Evolutionary conservation across 1,140 invertebrate genomes (phyloP).

Genomic region (Oryctes rhinoceros): DNA sequence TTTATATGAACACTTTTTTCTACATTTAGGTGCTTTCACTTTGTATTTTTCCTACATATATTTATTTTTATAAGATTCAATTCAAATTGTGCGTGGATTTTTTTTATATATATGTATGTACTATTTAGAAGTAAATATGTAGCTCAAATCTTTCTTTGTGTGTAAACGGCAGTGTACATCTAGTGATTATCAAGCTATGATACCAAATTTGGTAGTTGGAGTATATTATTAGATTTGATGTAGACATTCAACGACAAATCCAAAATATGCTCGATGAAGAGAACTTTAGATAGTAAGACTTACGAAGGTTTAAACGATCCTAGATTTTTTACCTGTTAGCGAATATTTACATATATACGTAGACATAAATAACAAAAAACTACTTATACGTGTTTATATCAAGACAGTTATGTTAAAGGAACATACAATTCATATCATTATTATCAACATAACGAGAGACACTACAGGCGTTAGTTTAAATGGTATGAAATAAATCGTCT

Average conservation of each 20-base stretch:
- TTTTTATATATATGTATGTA: slow-evolving; percentile 1
- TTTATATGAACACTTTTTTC: slow-evolving; percentile 20
- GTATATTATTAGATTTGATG: slow-evolving; percentile 39
- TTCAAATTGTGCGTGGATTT: slow-evolving; percentile 22
- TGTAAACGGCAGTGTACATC: slow-evolving; percentile 40
- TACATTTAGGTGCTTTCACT: slow-evolving; percentile 21
- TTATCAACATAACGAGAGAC: not conserved
- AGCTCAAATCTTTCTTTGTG: slow-evolving; percentile 20
- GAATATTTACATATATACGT: slow-evolving; percentile 15
- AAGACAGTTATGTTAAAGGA: not conserved
- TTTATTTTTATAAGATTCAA: slow-evolving; percentile 32
- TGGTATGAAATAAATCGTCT: not conserved
- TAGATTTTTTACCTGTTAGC: slow-evolving; percentile 39
- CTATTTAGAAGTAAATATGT: slow-evolving; percentile 21
- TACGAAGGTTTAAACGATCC: slow-evolving; percentile 27
- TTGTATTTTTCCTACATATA: slow-evolving; percentile 22
- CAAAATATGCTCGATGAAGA: slow-evolving; percentile 31
- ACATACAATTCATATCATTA: slow-evolving; percentile 1
- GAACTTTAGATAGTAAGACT: not conserved
- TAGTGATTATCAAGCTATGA: slow-evolving; percentile 38
- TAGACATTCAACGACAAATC: slow-evolving; percentile 35
- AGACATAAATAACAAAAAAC: slow-evolving; percentile 28
- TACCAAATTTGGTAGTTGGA: slow-evolving; percentile 41
- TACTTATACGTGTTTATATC: slow-evolving; percentile 37
- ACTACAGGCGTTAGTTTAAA: not conserved